A percentile compares a stretch with the other conserved stretches of the same genome.
Evolutionary conservation across 2,888 invertebrate species (phyloP).

Genomic region (Sussaba pulchella): DNA sequence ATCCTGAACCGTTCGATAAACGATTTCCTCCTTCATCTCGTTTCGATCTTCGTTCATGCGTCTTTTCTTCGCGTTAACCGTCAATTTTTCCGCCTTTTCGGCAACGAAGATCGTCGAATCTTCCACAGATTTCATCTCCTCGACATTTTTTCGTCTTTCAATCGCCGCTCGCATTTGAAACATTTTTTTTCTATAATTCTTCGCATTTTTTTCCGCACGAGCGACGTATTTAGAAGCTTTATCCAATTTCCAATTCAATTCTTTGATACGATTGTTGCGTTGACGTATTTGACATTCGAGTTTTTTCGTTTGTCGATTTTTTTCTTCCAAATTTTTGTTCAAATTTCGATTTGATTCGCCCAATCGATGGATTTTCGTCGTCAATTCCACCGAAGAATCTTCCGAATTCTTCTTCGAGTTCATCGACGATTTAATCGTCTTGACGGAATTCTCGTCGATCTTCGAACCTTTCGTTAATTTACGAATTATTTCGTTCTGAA

Average conservation of each 20-base stretch:
- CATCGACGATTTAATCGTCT: conserved; percentile 29
- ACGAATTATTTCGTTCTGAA: conserved; percentile 77
- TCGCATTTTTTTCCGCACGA: conserved; percentile 79
- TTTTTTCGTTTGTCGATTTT: conserved; percentile 76
- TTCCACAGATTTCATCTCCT: conserved; percentile 67
- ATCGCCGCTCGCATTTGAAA: conserved; percentile 78
- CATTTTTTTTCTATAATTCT: conserved; percentile 79
- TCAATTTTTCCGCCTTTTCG: background rate
- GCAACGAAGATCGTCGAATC: background rate
- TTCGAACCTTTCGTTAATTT: conserved; percentile 75
- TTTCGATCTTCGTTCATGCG: conserved; percentile 27
- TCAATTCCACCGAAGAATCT: conserved; percentile 73
- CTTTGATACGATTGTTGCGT: conserved; percentile 79
- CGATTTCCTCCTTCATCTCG: conserved; percentile 12
- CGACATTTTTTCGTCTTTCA: conserved; percentile 74
- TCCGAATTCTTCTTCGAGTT: conserved; percentile 66
- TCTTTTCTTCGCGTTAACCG: background rate
- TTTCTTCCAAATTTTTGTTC: conserved; percentile 75
- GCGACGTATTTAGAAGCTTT: conserved; percentile 81
- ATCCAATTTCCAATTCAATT: conserved; percentile 81
- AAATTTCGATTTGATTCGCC: conserved; percentile 78
- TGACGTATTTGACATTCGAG: conserved; percentile 76
- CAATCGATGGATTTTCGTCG: conserved; percentile 74
- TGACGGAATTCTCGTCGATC: conserved; percentile 30
- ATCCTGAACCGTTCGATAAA: conserved; percentile 80